Percentiles rank a stretch among this genome's conserved stretches.
Conservation (phyloP, 2,888 invertebrate species). For the Erebia epiphron region DNA sequence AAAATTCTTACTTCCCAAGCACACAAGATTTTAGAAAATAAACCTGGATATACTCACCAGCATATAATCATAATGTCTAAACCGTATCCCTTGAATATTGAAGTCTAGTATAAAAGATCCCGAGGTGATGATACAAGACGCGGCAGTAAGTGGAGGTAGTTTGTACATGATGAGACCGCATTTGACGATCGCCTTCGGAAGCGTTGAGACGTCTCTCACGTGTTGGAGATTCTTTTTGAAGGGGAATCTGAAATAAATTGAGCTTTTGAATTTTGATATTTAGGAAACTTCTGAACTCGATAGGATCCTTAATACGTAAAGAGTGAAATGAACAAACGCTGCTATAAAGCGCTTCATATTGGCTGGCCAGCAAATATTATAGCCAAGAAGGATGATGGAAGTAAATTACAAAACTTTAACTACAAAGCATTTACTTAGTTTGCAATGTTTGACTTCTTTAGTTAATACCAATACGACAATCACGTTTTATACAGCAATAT, state of each 20-base stretch:
- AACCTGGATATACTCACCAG: conserved; percentile 52
- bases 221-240: conserved; percentile 74
- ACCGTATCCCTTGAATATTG: conserved; percentile 74
- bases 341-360: too few relatives aligned
- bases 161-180: conserved; percentile 74
- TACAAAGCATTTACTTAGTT: too few relatives aligned
- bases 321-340: too few relatives aligned
- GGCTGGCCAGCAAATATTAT: too few relatives aligned
- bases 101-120: conserved; percentile 77
- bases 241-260: conserved; percentile 59
- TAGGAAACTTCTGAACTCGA: too few relatives aligned
- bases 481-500: too few relatives aligned
- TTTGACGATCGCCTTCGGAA: conserved; percentile 77
- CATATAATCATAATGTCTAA: conserved; percentile 68
- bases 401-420: too few relatives aligned
- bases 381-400: too few relatives aligned
- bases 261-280: background rate
- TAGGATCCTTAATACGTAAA: too few relatives aligned
- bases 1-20: too few relatives aligned
- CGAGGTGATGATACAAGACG: conserved; percentile 73
- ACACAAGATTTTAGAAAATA: background rate
- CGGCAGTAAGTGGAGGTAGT: conserved; percentile 71
- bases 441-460: too few relatives aligned
- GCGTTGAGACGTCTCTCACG: conserved; percentile 62
- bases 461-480: too few relatives aligned